phyloP scores from a whole-genome alignment of 2,888 invertebrate genomes.

The Rhagophthalmus giganteus region DNA sequence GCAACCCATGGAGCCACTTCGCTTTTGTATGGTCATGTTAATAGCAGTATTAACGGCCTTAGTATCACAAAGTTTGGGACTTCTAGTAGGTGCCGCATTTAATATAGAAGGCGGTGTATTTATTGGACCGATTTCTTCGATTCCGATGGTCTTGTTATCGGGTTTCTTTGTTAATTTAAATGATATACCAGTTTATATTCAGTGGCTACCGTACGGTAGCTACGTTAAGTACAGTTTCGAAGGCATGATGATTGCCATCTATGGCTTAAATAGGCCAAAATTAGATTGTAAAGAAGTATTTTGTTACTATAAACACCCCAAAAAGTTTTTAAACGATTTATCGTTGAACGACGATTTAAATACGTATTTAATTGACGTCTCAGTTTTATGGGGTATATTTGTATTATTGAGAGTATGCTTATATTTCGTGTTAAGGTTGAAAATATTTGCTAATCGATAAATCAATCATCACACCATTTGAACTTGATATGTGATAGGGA shows the following conservation, averaged over 20 bases:
- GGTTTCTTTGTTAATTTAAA: constrained; percentile 94
- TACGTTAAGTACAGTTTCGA: constrained; percentile 93
- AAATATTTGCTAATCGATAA: constrained; percentile 61
- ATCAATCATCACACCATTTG: constrained; percentile 5
- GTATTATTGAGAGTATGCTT: constrained; percentile 76
- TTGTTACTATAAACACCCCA: constrained; percentile 81
- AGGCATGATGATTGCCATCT: constrained; percentile 89
- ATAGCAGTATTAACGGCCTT: constrained; percentile 81
- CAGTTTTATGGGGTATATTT: constrained; percentile 79
- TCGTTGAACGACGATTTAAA: constrained; percentile 70
- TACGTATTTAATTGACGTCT: constrained; percentile 79
- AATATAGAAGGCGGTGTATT: constrained; percentile 80
- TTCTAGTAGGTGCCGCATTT: constrained; percentile 91
- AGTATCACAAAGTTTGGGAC: constrained; percentile 89
- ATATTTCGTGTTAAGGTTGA: constrained; percentile 82
- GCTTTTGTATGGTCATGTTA: constrained; percentile 79
- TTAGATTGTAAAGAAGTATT: constrained; percentile 80
- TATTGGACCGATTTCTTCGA: constrained; percentile 85
- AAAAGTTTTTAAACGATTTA: constrained; percentile 83
- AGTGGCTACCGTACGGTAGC: constrained; percentile 87
- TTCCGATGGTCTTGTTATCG: constrained; percentile 89
- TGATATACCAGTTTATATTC: constrained; percentile 85
- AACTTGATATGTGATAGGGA: constrained; percentile 15
- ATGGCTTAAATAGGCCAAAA: constrained; percentile 81
- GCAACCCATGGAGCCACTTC: constrained; percentile 85